Percentiles rank a stretch among this genome's conserved stretches.
These are phyloP conservation scores for Medauroidea extradentata DNA, from an alignment of 1,140 invertebrate species.

Conservation along the genomic window DNA sequence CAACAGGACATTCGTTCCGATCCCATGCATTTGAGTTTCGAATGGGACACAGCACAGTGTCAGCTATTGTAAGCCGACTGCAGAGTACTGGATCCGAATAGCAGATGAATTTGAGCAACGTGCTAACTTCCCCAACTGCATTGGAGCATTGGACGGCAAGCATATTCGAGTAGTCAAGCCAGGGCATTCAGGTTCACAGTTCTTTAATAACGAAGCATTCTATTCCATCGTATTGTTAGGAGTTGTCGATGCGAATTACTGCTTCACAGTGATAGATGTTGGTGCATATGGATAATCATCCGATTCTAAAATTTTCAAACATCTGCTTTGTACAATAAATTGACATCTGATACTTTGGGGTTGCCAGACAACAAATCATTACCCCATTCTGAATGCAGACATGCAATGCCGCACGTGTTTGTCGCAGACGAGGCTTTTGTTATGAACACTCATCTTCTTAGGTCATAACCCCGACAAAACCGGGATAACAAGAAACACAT, in stretches of 20 bases:
- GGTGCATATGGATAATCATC: slow-evolving; percentile 39
- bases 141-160: slow-evolving; percentile 44
- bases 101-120: slow-evolving; percentile 26
- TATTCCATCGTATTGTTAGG: slow-evolving; percentile 42
- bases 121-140: slow-evolving; percentile 38
- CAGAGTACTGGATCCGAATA: neutral
- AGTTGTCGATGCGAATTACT: slow-evolving; percentile 39
- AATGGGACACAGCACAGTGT: slow-evolving; percentile 27
- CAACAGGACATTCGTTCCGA: slow-evolving; percentile 11
- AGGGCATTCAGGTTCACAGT: slow-evolving; percentile 34
- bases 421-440: too few species aligned
- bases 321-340: too few species aligned
- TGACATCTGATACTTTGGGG: too few species aligned
- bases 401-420: too few species aligned
- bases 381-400: too few species aligned
- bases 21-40: slow-evolving; percentile 30
- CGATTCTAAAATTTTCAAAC: slow-evolving; percentile 38
- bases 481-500: too few species aligned
- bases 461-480: too few species aligned
- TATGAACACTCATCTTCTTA: too few species aligned
- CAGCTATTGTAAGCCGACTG: slow-evolving; percentile 25
- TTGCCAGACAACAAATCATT: too few species aligned
- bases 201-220: slow-evolving; percentile 41
- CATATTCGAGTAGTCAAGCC: slow-evolving; percentile 40
- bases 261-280: slow-evolving; percentile 43